phyloP scores from a whole-genome alignment of 2,797 vertebrate species.

The Sebastes minor region DNA sequence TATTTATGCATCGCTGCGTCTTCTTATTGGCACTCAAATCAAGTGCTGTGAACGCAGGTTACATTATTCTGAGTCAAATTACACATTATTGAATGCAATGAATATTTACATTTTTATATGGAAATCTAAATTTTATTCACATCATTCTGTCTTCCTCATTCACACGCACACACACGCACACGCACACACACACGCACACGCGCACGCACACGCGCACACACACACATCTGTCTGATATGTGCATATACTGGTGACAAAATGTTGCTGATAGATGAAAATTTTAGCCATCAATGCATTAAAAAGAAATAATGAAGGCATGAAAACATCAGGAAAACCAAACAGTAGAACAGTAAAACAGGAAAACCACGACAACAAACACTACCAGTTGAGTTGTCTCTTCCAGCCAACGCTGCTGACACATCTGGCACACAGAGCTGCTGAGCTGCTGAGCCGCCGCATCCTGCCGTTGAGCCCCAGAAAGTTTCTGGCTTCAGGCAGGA shows the following conservation, averaged over 20 bases:
- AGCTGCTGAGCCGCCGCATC: constrained; percentile 38
- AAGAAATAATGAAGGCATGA: background rate
- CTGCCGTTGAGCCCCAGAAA: constrained; percentile 26
- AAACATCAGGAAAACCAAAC: background rate
- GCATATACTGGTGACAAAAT: background rate
- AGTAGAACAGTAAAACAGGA: background rate
- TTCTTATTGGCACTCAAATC: constrained; percentile 45
- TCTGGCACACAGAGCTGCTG: constrained; percentile 39
- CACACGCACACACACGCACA: background rate
- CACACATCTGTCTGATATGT: background rate
- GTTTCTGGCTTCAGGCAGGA: constrained; percentile 21
- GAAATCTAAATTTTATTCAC: constrained; percentile 3
- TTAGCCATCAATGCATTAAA: background rate
- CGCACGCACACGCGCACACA: too few species aligned
- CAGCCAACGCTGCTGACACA: constrained; percentile 20
- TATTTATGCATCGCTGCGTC: constrained; percentile 35
- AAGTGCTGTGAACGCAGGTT: constrained; percentile 35
- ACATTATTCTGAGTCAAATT: constrained; percentile 21
- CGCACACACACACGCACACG: background rate
- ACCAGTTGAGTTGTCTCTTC: background rate
- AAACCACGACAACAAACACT: background rate
- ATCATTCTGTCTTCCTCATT: background rate
- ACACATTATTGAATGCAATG: constrained; percentile 6
- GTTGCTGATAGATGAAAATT: background rate
- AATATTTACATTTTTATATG: constrained; percentile 18